Base-by-base conservation (phyloP, 1,140 invertebrate genomes). In the Drosophila murphyi region DNA sequence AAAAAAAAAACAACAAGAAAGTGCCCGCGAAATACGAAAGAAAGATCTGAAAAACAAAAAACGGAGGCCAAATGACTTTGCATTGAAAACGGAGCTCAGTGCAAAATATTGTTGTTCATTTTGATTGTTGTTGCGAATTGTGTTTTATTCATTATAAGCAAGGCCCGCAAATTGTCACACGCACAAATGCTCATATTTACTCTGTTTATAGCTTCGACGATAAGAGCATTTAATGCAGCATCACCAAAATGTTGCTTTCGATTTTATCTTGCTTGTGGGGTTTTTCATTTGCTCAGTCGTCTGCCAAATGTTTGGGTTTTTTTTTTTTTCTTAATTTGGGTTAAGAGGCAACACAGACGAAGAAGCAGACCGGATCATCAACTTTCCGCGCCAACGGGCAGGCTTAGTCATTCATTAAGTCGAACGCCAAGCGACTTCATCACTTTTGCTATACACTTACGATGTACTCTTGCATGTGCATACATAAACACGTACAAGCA, bases 111-210 rank as follows among this genome's bases (percentile, higher is more conserved):
- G 67, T 72, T 54, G 67, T 72, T 74, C 52, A 41, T 41, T 41
- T 41, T 43, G 39, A 43, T 72, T 79, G 45, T 69, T 65, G 63
- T 73, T 86, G 70, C 62, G 71, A 81, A 85, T 76, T 87, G 63
- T 60, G 69, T 64, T 64, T 86, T 78, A 77, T 88, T 88, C 63
- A 72, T 50, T 52, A 72, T 51, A 64, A 59, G 61, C 65, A 61
- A 32, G 39, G 47, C 35, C 61, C 41, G 31, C 34, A 39, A 61
- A 65, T 41, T 34, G 65, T 61, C 61, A 61, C 62, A 63, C 48
- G 20, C 31, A 34, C 47, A 60, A 8, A 47, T 20, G 32, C 31
- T 43, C 12, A 45, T 47, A 45, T 28, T 60, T 34, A 47, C 8
- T 31, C 37, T 31, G 41, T 39, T 47, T 35, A 39, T 3, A 39